Conservation (phyloP, 2,888 invertebrate species). For the Caenorhabditis japonica region DNA sequence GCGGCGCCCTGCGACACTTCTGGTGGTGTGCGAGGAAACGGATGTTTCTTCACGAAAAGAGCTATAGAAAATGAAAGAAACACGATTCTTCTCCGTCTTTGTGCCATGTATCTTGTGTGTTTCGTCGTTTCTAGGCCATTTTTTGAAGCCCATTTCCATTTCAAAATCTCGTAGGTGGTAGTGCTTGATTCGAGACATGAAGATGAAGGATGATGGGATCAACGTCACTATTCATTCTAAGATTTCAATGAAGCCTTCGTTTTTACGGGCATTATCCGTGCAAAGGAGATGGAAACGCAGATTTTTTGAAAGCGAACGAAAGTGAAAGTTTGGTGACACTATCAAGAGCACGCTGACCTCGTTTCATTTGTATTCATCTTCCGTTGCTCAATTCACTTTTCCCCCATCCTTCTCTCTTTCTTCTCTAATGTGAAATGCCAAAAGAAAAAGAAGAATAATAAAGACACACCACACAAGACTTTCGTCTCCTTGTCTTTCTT, state of each 20-base stretch:
- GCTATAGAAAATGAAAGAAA: constrained; percentile 26
- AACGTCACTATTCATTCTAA: constrained; percentile 17
- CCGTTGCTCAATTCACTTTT: neutral
- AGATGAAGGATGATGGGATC: too few species aligned
- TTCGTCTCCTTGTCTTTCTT: neutral
- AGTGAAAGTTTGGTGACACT: constrained; percentile 7
- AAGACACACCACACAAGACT: too few species aligned
- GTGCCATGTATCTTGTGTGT: neutral
- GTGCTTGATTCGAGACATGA: neutral
- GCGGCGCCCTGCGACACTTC: neutral
- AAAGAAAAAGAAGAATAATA: too few species aligned
- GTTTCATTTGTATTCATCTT: constrained; percentile 17
- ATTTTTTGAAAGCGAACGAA: neutral
- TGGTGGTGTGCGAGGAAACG: constrained; percentile 7
- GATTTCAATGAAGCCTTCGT: constrained; percentile 15
- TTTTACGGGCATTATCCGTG: too few species aligned
- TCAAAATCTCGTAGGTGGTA: constrained; percentile 19
- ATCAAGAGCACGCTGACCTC: constrained; percentile 13
- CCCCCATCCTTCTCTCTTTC: neutral
- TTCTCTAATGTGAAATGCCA: too few species aligned
- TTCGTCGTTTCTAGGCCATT: constrained; percentile 8
- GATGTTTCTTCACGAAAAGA: constrained; percentile 28
- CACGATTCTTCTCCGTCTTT: constrained; percentile 6
- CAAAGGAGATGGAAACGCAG: neutral
- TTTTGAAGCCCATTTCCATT: constrained; percentile 18